phyloP scores from a whole-genome alignment of 2,888 invertebrate species.

The Agapostemon virescens region DNA sequence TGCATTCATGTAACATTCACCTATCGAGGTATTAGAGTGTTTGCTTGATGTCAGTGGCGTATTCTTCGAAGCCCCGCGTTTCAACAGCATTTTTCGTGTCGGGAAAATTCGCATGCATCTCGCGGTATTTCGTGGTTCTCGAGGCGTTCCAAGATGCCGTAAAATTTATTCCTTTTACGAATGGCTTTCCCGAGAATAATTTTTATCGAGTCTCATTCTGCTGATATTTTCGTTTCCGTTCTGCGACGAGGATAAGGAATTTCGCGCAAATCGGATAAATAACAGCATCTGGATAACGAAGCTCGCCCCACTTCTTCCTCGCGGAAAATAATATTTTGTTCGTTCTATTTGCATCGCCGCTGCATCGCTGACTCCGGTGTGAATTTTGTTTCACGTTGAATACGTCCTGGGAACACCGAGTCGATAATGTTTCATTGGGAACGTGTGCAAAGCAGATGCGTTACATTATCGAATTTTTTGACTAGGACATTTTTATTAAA shows the following conservation, averaged over 20 bases:
- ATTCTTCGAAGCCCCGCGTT: slow-evolving; percentile 25
- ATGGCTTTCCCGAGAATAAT: slow-evolving; percentile 32
- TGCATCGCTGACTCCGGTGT: background rate
- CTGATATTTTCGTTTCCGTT: slow-evolving; percentile 16
- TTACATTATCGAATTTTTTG: background rate
- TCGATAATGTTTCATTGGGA: background rate
- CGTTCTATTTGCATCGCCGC: background rate
- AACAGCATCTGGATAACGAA: slow-evolving; percentile 31
- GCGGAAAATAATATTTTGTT: slow-evolving; percentile 22
- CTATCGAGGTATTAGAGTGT: slow-evolving; percentile 30
- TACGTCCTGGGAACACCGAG: background rate
- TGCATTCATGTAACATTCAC: slow-evolving; percentile 19
- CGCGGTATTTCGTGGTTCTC: slow-evolving; percentile 24
- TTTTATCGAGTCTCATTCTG: slow-evolving; percentile 35
- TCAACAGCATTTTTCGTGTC: slow-evolving; percentile 27
- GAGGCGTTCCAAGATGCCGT: background rate
- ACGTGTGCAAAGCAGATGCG: background rate
- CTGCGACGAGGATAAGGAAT: slow-evolving; percentile 10
- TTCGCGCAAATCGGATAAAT: slow-evolving; percentile 40
- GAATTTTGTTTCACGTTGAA: background rate
- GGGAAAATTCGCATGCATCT: slow-evolving; percentile 31
- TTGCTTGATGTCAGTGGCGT: slow-evolving; percentile 37
- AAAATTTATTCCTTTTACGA: slow-evolving; percentile 52
- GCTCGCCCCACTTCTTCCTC: background rate
- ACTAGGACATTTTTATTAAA: too few species aligned